A percentile compares a stretch with the other conserved stretches of the same genome.
Conservation (phyloP, 2,113 vertebrate species). For the Pygoscelis adeliae region DNA sequence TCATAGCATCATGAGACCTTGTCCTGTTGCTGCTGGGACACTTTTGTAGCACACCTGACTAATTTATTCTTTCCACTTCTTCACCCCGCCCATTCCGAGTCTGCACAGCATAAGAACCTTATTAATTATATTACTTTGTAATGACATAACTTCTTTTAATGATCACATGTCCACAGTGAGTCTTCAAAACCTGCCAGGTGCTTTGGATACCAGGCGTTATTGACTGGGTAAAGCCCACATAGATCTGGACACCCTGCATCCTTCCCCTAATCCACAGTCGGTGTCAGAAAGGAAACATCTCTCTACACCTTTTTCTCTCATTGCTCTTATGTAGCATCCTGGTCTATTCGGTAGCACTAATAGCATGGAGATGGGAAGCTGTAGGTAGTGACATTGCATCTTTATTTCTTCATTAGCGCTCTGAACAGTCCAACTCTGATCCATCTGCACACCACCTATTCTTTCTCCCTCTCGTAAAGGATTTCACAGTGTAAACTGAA, state of each 20-base stretch:
- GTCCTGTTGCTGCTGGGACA: background rate
- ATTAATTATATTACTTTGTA: background rate
- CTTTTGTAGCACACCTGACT: background rate
- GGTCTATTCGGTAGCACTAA: background rate
- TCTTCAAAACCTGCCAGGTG: background rate
- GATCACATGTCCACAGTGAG: background rate
- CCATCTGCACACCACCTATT: background rate
- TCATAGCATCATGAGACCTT: background rate
- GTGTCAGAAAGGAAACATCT: background rate
- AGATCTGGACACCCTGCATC: background rate
- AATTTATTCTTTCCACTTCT: background rate
- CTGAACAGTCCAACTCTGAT: background rate
- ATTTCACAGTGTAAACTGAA: background rate
- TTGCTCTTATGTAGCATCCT: background rate
- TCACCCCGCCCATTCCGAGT: background rate
- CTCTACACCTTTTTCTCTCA: background rate
- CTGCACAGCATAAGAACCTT: fast-evolving
- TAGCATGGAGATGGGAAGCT: background rate
- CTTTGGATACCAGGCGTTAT: background rate
- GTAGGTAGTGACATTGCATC: background rate
- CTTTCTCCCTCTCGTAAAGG: background rate
- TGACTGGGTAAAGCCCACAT: background rate
- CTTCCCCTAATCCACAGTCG: background rate
- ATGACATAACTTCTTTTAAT: background rate
- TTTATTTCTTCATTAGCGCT: background rate